These are phyloP conservation scores for Stramonita haemastoma DNA, from an alignment of 2,888 invertebrate genomes.

Conservation along the genomic window DNA sequence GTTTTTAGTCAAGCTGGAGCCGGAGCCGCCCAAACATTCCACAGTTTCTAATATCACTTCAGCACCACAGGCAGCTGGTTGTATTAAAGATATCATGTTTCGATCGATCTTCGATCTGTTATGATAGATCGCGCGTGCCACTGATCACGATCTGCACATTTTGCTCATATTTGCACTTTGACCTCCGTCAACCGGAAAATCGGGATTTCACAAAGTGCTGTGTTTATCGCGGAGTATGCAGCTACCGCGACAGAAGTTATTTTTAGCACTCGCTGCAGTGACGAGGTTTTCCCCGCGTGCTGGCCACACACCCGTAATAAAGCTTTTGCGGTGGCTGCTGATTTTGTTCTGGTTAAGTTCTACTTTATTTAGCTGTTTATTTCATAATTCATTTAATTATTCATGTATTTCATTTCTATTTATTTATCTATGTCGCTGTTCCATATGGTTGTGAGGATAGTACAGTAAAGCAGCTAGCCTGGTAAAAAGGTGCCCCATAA, in stretches of 20 bases:
- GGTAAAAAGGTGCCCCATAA: too few species aligned
- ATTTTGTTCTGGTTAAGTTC: neutral
- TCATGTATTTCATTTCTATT: too few species aligned
- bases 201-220: neutral
- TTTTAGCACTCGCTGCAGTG: neutral
- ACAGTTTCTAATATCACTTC: neutral
- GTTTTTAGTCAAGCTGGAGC: neutral
- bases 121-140: neutral
- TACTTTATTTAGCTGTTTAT: too few species aligned
- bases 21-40: neutral
- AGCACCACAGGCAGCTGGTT: neutral
- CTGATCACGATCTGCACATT: neutral
- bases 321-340: neutral
- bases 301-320: neutral
- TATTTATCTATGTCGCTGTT: too few species aligned
- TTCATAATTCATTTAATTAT: too few species aligned
- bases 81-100: neutral
- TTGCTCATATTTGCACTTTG: neutral
- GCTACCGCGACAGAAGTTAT: neutral
- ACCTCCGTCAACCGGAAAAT: neutral
- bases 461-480: too few species aligned
- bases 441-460: too few species aligned
- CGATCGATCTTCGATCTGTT: neutral
- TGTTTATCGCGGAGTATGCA: neutral
- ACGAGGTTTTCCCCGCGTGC: neutral